Conservation (phyloP, 2,888 invertebrate genomes). For the Iphiclides podalirius region DNA sequence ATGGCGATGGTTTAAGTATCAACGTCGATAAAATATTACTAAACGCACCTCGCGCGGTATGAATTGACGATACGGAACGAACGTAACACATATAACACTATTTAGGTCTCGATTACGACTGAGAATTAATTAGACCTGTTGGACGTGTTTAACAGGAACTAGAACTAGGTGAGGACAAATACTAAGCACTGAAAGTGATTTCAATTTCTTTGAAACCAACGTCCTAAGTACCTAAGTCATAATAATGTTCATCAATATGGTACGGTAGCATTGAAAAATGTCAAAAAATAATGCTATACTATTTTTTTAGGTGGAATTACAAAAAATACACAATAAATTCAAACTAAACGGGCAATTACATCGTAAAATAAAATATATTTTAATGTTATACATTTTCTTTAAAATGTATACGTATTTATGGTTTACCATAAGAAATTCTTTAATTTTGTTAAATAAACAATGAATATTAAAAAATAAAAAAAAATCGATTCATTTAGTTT, state of each 20-base stretch:
- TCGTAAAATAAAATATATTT: too few species aligned
- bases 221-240: not conserved
- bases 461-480: too few species aligned
- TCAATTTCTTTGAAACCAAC: not conserved
- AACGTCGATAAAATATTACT: slow-evolving; percentile 8
- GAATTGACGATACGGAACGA: slow-evolving; percentile 70
- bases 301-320: too few species aligned
- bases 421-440: too few species aligned
- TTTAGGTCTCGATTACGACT: slow-evolving; percentile 40
- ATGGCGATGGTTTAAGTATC: slow-evolving; percentile 2
- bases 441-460: too few species aligned
- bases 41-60: slow-evolving; percentile 28
- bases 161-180: slow-evolving; percentile 15
- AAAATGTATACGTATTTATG: too few species aligned
- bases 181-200: slow-evolving; percentile 11
- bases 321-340: too few species aligned
- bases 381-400: too few species aligned
- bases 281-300: too few species aligned
- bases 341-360: too few species aligned
- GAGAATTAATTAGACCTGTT: slow-evolving; percentile 34
- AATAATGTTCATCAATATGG: not conserved
- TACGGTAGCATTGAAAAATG: too few species aligned
- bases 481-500: too few species aligned
- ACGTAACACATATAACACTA: slow-evolving; percentile 60
- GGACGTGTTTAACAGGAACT: slow-evolving; percentile 31